These are phyloP conservation scores for Panzeria rudis DNA, from an alignment of 2,888 invertebrate species.

Conservation along the genomic window DNA sequence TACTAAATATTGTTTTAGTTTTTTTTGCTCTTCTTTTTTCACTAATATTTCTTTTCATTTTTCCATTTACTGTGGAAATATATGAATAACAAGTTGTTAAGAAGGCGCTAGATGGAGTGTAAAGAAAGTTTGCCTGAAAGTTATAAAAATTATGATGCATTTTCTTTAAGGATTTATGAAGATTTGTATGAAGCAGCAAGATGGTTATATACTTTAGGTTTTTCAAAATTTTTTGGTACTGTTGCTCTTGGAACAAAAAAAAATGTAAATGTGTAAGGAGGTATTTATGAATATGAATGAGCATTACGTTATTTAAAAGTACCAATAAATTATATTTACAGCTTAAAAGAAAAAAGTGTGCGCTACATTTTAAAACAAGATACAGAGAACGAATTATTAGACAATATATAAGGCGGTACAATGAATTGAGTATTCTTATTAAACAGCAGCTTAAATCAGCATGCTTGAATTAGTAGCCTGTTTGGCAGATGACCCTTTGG, in stretches of 20 bases:
- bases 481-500: too few species aligned
- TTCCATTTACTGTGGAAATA: not conserved
- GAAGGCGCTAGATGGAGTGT: constrained; percentile 8
- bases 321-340: constrained; percentile 67
- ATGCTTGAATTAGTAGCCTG: too few species aligned
- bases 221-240: constrained; percentile 15
- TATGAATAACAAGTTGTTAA: constrained; percentile 30
- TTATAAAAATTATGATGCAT: constrained; percentile 70
- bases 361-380: constrained; percentile 28
- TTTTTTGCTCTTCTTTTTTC: not conserved
- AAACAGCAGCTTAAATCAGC: too few species aligned
- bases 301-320: constrained; percentile 64
- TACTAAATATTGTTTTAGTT: constrained; percentile 51
- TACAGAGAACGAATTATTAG: constrained; percentile 6
- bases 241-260: constrained; percentile 36
- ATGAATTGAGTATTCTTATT: too few species aligned
- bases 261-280: constrained; percentile 52
- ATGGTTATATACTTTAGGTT: constrained; percentile 25
- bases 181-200: constrained; percentile 71
- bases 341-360: constrained; percentile 44
- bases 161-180: constrained; percentile 77
- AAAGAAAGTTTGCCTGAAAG: constrained; percentile 4
- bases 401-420: not conserved
- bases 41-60: constrained; percentile 14
- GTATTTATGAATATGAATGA: constrained; percentile 75